These are phyloP conservation scores for Aricia agestis DNA, from an alignment of 1,140 invertebrate genomes.

Conservation along the genomic window DNA sequence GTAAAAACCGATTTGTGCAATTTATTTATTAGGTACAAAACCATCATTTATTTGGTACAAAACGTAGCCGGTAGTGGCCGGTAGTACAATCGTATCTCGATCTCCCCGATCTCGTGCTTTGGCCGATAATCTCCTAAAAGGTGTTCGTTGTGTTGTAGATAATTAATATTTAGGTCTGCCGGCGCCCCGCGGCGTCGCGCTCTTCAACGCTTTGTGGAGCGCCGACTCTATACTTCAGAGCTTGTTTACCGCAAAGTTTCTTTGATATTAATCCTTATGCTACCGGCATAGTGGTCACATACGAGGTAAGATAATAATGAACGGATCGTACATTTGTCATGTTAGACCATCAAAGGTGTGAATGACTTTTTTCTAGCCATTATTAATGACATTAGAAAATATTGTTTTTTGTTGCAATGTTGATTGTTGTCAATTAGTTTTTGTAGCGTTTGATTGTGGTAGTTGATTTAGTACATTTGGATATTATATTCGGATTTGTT, in stretches of 20 bases:
- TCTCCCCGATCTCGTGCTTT: constrained; percentile 34
- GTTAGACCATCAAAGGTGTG: constrained; percentile 72
- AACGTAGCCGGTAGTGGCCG: neutral
- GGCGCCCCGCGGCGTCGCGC: constrained; percentile 60
- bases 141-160: constrained; percentile 65
- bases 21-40: too few species aligned
- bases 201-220: constrained; percentile 48
- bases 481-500: constrained; percentile 17
- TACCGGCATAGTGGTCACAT: neutral
- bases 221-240: too few species aligned
- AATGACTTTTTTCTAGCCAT: constrained; percentile 71
- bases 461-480: constrained; percentile 60
- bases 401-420: constrained; percentile 72
- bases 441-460: constrained; percentile 59
- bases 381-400: constrained; percentile 74
- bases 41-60: too few species aligned
- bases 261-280: neutral
- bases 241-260: neutral
- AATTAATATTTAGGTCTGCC: constrained; percentile 68
- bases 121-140: constrained; percentile 73
- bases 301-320: neutral
- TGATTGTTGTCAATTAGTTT: constrained; percentile 74
- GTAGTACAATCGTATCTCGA: constrained; percentile 45
- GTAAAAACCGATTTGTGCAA: too few species aligned
- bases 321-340: constrained; percentile 58